phyloP scores from a whole-genome alignment of 2,888 invertebrate species.

The Macaria liturata region DNA sequence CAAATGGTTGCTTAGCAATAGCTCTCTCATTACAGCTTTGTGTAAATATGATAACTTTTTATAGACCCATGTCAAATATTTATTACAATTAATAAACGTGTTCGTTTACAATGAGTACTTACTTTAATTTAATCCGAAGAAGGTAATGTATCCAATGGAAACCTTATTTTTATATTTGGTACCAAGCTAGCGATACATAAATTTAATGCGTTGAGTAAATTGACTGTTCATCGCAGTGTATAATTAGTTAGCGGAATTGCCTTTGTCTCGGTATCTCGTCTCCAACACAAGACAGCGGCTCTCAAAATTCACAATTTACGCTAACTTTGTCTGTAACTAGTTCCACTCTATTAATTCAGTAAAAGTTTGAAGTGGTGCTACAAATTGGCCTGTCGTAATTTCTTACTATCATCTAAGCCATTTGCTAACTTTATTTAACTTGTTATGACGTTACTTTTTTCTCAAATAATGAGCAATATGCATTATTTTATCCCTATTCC shows the following conservation, averaged over 20 bases:
- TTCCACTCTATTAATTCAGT: background rate
- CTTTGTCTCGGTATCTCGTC: constrained; percentile 16
- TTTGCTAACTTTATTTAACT: too few species aligned
- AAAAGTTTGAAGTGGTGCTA: background rate
- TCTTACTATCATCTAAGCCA: background rate
- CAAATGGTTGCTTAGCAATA: too few species aligned
- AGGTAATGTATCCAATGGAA: too few species aligned
- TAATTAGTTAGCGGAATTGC: constrained; percentile 21
- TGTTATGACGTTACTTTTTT: too few species aligned
- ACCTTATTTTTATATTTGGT: background rate
- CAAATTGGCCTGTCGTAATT: constrained; percentile 1
- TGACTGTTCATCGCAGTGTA: constrained; percentile 20
- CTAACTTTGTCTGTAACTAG: background rate
- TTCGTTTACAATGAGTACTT: too few species aligned
- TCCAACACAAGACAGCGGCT: constrained; percentile 7
- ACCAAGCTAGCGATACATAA: constrained; percentile 3
- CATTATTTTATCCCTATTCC: too few species aligned
- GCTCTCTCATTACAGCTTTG: too few species aligned
- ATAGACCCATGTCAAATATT: too few species aligned
- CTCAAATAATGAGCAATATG: too few species aligned
- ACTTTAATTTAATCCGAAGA: too few species aligned
- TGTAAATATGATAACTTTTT: too few species aligned
- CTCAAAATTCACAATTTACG: constrained; percentile 8
- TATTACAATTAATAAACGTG: too few species aligned
- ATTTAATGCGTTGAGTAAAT: constrained; percentile 14